phyloP scores from a whole-genome alignment of 1,140 invertebrate genomes.

The Caenorhabditis briggsae region DNA sequence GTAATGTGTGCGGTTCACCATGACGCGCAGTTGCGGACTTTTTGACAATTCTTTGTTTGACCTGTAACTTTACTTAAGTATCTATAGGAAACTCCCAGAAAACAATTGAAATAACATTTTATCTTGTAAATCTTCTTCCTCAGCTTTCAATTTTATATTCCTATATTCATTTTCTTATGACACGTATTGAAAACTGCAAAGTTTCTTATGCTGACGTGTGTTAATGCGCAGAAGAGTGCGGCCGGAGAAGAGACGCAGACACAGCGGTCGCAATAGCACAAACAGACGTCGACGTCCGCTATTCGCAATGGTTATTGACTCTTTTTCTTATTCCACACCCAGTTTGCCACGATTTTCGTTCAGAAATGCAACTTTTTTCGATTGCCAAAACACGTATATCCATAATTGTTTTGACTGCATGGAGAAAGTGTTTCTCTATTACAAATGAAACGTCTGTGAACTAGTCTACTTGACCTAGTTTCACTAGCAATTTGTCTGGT shows the following conservation, averaged over 20 bases:
- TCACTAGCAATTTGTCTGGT: slow-evolving; percentile 11
- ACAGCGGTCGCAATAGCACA: neutral
- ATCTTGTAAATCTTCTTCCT: neutral
- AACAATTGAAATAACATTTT: neutral
- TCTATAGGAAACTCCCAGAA: neutral
- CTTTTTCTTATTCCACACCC: neutral
- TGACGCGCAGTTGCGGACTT: slow-evolving; percentile 32
- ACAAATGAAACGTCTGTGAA: neutral
- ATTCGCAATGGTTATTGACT: slow-evolving; percentile 44
- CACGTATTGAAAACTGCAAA: slow-evolving; percentile 31
- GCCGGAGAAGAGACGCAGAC: slow-evolving; percentile 16
- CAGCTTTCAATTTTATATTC: too few relatives aligned
- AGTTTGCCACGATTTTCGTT: neutral
- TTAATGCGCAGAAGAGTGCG: neutral
- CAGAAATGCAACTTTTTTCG: neutral
- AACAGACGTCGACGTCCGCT: slow-evolving; percentile 48
- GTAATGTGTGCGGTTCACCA: neutral
- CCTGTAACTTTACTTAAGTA: neutral
- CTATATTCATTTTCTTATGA: neutral
- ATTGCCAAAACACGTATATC: neutral
- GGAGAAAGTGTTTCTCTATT: neutral
- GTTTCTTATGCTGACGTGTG: slow-evolving; percentile 41
- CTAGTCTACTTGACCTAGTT: slow-evolving; percentile 42
- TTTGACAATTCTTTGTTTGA: neutral
- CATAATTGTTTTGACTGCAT: neutral